phyloP scores from a whole-genome alignment of 2,888 invertebrate genomes.

The Phytoseiulus persimilis region DNA sequence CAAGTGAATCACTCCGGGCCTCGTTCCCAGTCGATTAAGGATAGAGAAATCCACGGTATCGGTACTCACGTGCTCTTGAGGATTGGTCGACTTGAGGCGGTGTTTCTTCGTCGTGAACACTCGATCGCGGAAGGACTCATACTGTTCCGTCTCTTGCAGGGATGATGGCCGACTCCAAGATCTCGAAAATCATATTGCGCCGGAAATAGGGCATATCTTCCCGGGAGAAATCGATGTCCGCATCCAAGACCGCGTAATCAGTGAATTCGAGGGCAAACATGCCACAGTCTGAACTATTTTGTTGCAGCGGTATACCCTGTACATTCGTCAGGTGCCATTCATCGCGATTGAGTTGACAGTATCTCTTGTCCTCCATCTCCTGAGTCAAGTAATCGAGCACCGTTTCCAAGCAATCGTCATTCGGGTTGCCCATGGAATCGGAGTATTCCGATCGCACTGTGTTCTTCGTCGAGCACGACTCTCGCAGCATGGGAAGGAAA shows the following conservation, averaged over 20 bases:
- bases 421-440: constrained; percentile 82
- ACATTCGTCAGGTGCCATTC: constrained; percentile 63
- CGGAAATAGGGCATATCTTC: constrained; percentile 88
- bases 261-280: constrained; percentile 96
- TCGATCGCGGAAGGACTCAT: no score
- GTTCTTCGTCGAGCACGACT: no score
- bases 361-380: constrained; percentile 82
- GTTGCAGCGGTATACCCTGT: constrained; percentile 78
- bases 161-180: constrained; percentile 54
- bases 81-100: no score
- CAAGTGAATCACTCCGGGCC: no score
- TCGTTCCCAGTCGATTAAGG: no score
- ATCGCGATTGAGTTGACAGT: constrained; percentile 60
- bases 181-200: constrained; percentile 82
- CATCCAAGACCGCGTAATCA: constrained; percentile 71
- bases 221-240: constrained; percentile 68
- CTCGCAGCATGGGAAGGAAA: no score
- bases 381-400: constrained; percentile 68
- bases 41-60: no score
- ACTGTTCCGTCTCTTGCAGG: no score
- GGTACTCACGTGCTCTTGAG: no score
- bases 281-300: constrained; percentile 95
- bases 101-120: no score
- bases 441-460: constrained; percentile 69
- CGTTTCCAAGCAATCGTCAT: constrained; percentile 63